Percentiles rank a stretch among this genome's conserved stretches.
phyloP scores from a whole-genome alignment of 1,140 invertebrate genomes.

The Zaprionus vittiger region DNA sequence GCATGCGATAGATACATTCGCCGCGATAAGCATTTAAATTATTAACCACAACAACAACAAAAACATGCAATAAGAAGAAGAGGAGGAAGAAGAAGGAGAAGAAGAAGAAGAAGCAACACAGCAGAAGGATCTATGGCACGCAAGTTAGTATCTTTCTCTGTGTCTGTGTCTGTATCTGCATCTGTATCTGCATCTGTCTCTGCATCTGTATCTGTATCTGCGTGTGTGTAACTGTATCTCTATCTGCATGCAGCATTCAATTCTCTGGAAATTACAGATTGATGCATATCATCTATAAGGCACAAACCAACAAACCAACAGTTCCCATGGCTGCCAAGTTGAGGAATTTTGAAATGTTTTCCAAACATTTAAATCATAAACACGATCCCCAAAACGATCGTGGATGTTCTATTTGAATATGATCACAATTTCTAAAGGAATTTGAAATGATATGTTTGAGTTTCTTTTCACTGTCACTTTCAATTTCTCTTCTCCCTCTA shows the following conservation, averaged over 20 bases:
- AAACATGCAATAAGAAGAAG: conserved; percentile 16
- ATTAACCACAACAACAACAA: conserved; percentile 64
- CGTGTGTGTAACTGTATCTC: no score
- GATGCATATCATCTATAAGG: background rate
- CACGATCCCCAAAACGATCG: no score
- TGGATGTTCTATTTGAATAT: no score
- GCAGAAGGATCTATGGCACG: conserved; percentile 46
- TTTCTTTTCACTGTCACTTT: no score
- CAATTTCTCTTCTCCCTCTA: no score
- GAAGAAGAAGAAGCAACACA: conserved; percentile 2
- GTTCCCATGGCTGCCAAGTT: background rate
- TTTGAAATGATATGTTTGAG: no score
- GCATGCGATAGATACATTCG: conserved; percentile 74
- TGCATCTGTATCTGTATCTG: conserved; percentile 31
- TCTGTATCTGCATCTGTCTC: background rate
- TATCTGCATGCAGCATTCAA: conserved; percentile 16
- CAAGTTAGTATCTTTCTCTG: conserved; percentile 30
- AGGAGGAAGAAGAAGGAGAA: conserved; percentile 3
- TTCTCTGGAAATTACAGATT: conserved; percentile 57
- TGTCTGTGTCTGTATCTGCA: background rate
- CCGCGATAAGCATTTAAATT: conserved; percentile 78
- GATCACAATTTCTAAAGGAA: no score
- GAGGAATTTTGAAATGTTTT: background rate
- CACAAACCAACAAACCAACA: background rate
- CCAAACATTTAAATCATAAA: background rate